Base-by-base conservation (phyloP, 2,113 vertebrate species). In the Desmodus rotundus region DNA sequence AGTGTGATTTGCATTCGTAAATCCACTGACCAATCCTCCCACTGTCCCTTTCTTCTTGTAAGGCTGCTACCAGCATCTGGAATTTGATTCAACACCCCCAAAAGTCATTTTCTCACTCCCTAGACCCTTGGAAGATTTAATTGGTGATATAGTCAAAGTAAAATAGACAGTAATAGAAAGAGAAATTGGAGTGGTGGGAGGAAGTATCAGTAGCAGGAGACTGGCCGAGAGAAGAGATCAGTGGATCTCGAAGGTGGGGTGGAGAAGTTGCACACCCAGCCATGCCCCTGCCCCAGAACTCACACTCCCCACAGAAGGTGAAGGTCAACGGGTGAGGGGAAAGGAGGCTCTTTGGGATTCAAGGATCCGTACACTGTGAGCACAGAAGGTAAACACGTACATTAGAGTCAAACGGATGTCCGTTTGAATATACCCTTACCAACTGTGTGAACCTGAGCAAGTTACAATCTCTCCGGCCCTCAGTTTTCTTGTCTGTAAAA, bases 91-190 rank as follows among this genome's bases (percentile, higher is more conserved):
- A 78, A 88, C 16, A 68, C 47, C 36, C 36, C 36, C 24, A 56
- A 65, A 96, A 36, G 73, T 41, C 56, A 73, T 94, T 94, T 92
- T 73, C 17, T 89, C 54, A 17, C 2, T 43, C 36, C 31, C 73
- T 16, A 24, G 3, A 4, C 38, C 26, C 58, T 88, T 77, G 19
- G 28, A 72, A 88, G 52, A 89, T 45, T 67, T 82, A 50, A 73
- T 38, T 91, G 58, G 13, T 73, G 17, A 89, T 47, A 52, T 7
- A 73, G 54, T 86, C 47, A 87, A 83, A 92, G 77, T 61, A 77
- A 31, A 95, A 89, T 83, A 80, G 93, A 43, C 45, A 95, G 24
- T 47, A 52, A 74, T 63, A n/a, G 83, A 93, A 63, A 82, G 31
- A 72, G 83, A 96, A 65, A 67, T 38, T 65, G 54, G 52, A 84